phyloP scores from a whole-genome alignment of 2,113 vertebrate genomes.

The Brachionichthys hirsutus region DNA sequence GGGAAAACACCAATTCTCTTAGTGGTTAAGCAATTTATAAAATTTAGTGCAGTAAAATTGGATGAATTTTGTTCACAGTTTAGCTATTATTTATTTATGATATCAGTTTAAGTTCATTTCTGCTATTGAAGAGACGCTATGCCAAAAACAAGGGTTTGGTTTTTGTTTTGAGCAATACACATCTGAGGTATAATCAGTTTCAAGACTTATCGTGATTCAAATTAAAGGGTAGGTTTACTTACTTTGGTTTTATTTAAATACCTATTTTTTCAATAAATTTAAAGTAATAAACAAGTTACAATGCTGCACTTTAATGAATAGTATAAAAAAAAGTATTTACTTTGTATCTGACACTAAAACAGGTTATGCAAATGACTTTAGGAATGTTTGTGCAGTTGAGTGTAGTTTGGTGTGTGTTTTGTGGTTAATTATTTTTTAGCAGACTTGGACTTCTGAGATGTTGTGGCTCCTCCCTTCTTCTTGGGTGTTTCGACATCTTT shows the following conservation, averaged over 20 bases:
- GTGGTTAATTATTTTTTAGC: conserved; percentile 53
- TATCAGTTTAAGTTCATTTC: not conserved
- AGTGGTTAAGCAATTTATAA: conserved; percentile 24
- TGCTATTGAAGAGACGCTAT: not conserved
- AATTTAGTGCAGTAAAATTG: conserved; percentile 6
- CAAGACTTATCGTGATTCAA: not conserved
- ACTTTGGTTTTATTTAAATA: no score
- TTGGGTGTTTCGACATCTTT: conserved; percentile 84
- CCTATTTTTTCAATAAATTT: no score
- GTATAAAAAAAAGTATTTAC: no score
- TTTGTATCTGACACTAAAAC: conserved; percentile 1
- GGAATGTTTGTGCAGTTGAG: conserved; percentile 3
- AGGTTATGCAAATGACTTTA: not conserved
- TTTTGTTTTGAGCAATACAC: not conserved
- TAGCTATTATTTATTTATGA: not conserved
- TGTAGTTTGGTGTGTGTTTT: conserved; percentile 2
- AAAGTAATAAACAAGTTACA: conserved; percentile 2
- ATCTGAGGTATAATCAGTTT: conserved; percentile 7
- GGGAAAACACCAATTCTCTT: not conserved
- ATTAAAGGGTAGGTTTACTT: no score
- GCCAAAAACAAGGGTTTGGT: not conserved
- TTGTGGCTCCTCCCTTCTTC: conserved; percentile 89
- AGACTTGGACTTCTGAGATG: conserved; percentile 85
- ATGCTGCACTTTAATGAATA: not conserved
- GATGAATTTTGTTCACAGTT: conserved; percentile 16